Percentiles rank a stretch among this genome's conserved stretches.
Conservation (phyloP, 2,797 vertebrate genomes). For the Notolabrus celidotus region DNA sequence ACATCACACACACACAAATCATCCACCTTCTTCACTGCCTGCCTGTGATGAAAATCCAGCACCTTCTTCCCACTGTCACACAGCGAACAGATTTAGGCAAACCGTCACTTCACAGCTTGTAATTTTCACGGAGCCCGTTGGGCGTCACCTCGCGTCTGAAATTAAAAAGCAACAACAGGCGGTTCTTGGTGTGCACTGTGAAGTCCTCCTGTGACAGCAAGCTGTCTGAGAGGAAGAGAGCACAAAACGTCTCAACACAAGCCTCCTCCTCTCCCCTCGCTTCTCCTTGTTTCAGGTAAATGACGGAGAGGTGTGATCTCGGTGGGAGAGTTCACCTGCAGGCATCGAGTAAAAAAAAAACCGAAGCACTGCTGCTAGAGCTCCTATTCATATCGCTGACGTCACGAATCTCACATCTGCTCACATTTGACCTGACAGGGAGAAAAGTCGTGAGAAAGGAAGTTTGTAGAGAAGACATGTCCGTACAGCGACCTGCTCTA, state of each 20-base stretch:
- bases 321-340: not conserved
- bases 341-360: not conserved
- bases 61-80: constrained; percentile 16
- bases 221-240: constrained; percentile 26
- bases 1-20: not conserved
- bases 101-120: constrained; percentile 60
- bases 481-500: too few species aligned
- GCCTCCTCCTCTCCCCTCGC: not conserved
- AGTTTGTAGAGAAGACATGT: not conserved
- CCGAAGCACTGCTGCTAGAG: constrained; percentile 13
- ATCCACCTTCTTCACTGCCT: constrained; percentile 9
- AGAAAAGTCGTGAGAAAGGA: too few species aligned
- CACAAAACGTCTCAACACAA: not conserved
- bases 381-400: not conserved
- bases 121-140: constrained; percentile 27
- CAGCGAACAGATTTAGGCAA: constrained; percentile 28
- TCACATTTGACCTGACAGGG: not conserved
- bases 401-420: constrained; percentile 29
- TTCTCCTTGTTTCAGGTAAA: constrained; percentile 17
- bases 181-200: not conserved
- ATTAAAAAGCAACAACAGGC: constrained; percentile 60
- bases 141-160: constrained; percentile 53
- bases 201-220: constrained; percentile 20
- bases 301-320: constrained; percentile 33
- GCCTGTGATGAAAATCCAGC: constrained; percentile 25